Percentiles rank a stretch among this genome's conserved stretches.
Evolutionary conservation across 2,113 vertebrate species (phyloP).

Genomic region (Orcinus orca): DNA sequence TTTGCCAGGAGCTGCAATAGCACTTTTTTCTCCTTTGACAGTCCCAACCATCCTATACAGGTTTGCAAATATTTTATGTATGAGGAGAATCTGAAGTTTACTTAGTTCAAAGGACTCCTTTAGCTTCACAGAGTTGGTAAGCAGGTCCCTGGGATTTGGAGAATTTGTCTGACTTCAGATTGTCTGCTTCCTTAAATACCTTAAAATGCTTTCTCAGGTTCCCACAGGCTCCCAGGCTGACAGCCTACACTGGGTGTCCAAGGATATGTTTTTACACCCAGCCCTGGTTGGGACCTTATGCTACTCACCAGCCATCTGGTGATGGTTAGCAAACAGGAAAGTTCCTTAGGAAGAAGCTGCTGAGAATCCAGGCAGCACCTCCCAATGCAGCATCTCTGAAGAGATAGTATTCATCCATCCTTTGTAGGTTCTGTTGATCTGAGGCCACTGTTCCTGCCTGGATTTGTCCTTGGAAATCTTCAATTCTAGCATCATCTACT

Average conservation of each 20-base stretch:
- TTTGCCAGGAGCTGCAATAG: accelerated
- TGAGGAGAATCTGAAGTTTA: neutral
- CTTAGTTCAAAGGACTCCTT: accelerated
- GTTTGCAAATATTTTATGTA: neutral
- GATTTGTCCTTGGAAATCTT: constrained; percentile 43
- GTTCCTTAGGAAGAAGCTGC: neutral
- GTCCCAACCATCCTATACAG: accelerated
- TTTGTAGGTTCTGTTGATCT: constrained; percentile 3
- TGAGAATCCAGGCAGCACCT: neutral
- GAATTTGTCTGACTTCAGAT: neutral
- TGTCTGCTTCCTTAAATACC: neutral
- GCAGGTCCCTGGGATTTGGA: neutral
- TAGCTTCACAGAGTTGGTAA: neutral
- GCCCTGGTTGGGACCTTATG: accelerated
- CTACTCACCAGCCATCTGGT: accelerated
- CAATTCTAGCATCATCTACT: constrained; percentile 64
- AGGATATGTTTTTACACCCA: accelerated
- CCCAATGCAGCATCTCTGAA: neutral
- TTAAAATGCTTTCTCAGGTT: accelerated
- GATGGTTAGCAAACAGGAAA: neutral
- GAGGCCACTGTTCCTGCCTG: constrained; percentile 59
- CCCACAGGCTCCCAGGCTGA: neutral
- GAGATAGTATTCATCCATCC: neutral
- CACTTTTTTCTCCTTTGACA: neutral
- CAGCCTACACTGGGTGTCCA: neutral